These are phyloP conservation scores for Shargacucullia verbasci DNA, from an alignment of 2,888 invertebrate species.

Conservation along the genomic window DNA sequence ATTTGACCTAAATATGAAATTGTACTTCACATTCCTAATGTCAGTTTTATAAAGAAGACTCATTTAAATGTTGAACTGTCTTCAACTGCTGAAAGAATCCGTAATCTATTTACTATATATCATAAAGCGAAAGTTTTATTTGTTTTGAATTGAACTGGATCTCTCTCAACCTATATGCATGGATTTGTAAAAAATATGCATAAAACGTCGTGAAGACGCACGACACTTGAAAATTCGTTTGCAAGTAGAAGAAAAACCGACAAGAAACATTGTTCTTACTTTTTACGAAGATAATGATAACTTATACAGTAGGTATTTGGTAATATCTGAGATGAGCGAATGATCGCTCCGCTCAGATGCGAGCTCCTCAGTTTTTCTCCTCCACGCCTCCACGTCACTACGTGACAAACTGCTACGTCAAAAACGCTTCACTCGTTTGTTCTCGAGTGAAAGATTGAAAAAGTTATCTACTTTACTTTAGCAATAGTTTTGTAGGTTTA, in stretches of 20 bases:
- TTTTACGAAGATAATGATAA: not conserved
- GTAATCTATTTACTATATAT: too few species aligned
- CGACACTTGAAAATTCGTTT: not conserved
- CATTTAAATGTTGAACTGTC: too few species aligned
- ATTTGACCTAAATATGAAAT: not conserved
- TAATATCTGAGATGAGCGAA: not conserved
- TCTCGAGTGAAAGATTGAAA: constrained; percentile 29
- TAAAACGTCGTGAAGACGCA: too few species aligned
- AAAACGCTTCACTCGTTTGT: constrained; percentile 24
- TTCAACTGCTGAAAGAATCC: too few species aligned
- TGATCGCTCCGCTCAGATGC: constrained; percentile 13
- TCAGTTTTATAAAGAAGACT: not conserved
- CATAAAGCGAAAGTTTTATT: too few species aligned
- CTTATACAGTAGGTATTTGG: not conserved
- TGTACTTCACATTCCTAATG: not conserved
- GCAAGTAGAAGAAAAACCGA: not conserved
- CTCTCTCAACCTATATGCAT: too few species aligned
- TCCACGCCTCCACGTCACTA: constrained; percentile 27
- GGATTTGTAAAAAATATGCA: too few species aligned
- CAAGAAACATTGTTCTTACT: not conserved
- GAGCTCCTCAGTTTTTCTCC: constrained; percentile 32
- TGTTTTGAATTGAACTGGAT: too few species aligned
- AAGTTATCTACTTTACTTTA: constrained; percentile 16
- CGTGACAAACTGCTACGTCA: constrained; percentile 32
- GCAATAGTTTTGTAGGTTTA: not conserved